Conservation (phyloP, 2,888 invertebrate genomes). For the Hedya salicella region DNA sequence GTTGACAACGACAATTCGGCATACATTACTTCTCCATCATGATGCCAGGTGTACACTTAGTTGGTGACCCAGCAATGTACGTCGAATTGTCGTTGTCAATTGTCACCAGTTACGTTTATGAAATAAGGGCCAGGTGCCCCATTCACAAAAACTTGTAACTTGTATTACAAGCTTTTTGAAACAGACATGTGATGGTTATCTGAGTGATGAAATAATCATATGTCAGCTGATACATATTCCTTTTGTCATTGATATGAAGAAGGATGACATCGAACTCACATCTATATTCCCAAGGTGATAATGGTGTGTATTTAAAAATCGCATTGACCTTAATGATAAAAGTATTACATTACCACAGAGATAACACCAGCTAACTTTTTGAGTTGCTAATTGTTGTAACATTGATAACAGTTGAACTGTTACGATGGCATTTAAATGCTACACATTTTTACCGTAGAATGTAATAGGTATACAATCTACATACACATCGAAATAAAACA, state of each 20-base stretch:
- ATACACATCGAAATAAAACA: background rate
- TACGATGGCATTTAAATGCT: background rate
- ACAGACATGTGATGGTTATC: too few relatives aligned
- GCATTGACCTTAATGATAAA: conserved; percentile 41
- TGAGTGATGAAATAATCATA: too few relatives aligned
- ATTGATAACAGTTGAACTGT: conserved; percentile 7
- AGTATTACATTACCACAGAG: conserved; percentile 30
- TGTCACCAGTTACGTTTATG: too few relatives aligned
- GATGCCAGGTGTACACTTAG: too few relatives aligned
- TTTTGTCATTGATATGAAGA: background rate
- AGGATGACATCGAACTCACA: conserved; percentile 18
- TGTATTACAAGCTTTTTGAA: too few relatives aligned
- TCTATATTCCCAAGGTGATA: conserved; percentile 27
- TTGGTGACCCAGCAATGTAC: too few relatives aligned
- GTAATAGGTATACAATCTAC: background rate
- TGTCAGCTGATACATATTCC: background rate
- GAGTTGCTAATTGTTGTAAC: conserved; percentile 20
- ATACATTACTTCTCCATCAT: too few relatives aligned
- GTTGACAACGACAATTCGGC: too few relatives aligned
- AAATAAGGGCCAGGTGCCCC: too few relatives aligned
- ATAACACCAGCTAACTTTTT: conserved; percentile 37
- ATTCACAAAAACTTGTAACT: too few relatives aligned
- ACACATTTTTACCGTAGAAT: background rate
- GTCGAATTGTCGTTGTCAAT: too few relatives aligned
- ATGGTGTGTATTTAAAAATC: conserved; percentile 10